Evolutionary conservation across 2,888 invertebrate species (phyloP).

Genomic region (Sesamia inferens): DNA sequence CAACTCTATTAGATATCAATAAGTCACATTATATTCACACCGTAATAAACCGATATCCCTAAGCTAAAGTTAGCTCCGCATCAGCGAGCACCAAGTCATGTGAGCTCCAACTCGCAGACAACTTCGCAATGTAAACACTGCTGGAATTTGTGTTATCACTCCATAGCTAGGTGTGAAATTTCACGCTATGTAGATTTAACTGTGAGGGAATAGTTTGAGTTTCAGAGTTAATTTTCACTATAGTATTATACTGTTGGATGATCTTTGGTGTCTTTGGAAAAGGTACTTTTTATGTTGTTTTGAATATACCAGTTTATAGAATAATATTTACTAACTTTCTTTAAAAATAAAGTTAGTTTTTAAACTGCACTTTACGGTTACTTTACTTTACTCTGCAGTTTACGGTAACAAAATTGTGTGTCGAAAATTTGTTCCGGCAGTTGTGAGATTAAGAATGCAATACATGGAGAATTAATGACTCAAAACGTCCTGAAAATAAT

Average conservation of each 20-base stretch:
- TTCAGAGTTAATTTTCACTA: constrained; percentile 33
- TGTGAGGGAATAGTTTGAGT: constrained; percentile 42
- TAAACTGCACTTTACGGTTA: too few species aligned
- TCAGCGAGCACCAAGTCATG: constrained; percentile 63
- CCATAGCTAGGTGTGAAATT: constrained; percentile 55
- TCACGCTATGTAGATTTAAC: constrained; percentile 46
- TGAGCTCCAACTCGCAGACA: constrained; percentile 55
- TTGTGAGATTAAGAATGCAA: too few species aligned
- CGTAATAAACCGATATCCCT: neutral
- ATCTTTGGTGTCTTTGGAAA: constrained; percentile 7
- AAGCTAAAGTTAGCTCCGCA: constrained; percentile 37
- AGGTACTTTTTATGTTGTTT: neutral
- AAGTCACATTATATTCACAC: neutral
- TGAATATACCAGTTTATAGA: too few species aligned
- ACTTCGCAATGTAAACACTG: constrained; percentile 62
- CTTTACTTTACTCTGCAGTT: too few species aligned
- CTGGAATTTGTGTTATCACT: constrained; percentile 55
- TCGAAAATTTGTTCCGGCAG: too few species aligned
- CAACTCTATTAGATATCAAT: neutral
- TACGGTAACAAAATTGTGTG: too few species aligned
- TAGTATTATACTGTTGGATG: too few species aligned
- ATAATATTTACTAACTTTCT: too few species aligned
- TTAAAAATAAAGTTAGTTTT: too few species aligned
- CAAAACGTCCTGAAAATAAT: too few species aligned
- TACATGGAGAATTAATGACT: too few species aligned